Evolutionary conservation across 1,140 invertebrate species (phyloP).

Genomic region (Bacillus rossius): DNA sequence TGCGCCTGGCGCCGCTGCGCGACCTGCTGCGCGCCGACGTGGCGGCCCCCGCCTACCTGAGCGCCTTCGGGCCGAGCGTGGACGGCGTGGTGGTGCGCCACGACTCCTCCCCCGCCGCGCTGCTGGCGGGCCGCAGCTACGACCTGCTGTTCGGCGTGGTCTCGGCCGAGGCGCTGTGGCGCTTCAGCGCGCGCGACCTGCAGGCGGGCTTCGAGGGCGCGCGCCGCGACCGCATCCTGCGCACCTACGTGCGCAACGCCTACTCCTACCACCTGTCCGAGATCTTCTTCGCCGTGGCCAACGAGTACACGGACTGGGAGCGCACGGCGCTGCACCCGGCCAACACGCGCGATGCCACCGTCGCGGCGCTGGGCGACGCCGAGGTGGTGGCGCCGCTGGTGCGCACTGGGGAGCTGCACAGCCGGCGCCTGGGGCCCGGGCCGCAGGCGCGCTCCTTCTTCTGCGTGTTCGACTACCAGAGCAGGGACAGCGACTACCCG

Average conservation of each 20-base stretch:
- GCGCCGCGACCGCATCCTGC: conserved; percentile 82
- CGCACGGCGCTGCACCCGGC: too few relatives aligned
- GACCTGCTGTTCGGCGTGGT: conserved; percentile 80
- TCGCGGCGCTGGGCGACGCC: conserved; percentile 89
- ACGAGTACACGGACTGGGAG: conserved; percentile 98
- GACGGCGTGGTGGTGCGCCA: conserved; percentile 72
- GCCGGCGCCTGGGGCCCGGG: conserved; percentile 33
- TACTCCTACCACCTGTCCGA: conserved; percentile 94
- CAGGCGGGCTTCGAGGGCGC: conserved; percentile 85
- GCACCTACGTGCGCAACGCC: conserved; percentile 90
- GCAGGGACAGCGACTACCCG: conserved; percentile 84
- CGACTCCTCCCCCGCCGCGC: conserved; percentile 66
- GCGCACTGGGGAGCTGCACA: conserved; percentile 72
- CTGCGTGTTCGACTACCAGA: conserved; percentile 89
- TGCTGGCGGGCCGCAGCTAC: conserved; percentile 63
- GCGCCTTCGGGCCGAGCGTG: conserved; percentile 43
- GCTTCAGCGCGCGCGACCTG: conserved; percentile 77
- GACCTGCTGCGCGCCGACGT: conserved; percentile 75
- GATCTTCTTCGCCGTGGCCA: conserved; percentile 94
- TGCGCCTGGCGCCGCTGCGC: conserved; percentile 67
- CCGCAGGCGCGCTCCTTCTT: conserved; percentile 68
- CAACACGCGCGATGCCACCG: conserved; percentile 86
- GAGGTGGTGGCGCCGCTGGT: conserved; percentile 83
- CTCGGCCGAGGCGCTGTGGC: conserved; percentile 76
- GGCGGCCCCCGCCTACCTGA: conserved; percentile 71